A percentile compares a stretch with the other conserved stretches of the same genome.
phyloP scores from a whole-genome alignment of 2,797 vertebrate genomes.

The Choloepus didactylus region DNA sequence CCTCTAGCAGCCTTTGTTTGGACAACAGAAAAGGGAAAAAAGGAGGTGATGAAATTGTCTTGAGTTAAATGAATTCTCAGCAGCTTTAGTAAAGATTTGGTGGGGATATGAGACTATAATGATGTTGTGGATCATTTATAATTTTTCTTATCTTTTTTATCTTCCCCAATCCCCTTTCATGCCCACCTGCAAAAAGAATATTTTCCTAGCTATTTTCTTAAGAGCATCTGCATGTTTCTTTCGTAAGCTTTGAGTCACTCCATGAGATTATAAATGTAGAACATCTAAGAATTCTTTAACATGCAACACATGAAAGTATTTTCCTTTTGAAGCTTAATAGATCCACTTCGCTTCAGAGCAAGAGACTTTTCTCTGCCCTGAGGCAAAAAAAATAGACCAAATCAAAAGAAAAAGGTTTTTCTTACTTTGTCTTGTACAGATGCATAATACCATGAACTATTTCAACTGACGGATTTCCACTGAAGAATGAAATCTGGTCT shows the following conservation, averaged over 20 bases:
- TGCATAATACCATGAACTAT: slow-evolving; percentile 99
- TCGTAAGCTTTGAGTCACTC: slow-evolving; percentile 12
- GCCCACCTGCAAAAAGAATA: slow-evolving; percentile 2
- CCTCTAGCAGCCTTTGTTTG: slow-evolving; percentile 4
- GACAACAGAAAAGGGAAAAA: slow-evolving; percentile 21
- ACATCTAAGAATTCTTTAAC: slow-evolving; percentile 52
- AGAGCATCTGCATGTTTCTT: not conserved
- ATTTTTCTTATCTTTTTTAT: slow-evolving; percentile 44
- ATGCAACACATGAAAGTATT: not conserved
- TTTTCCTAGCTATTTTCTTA: slow-evolving; percentile 22
- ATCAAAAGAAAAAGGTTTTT: slow-evolving; percentile 39
- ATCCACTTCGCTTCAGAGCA: slow-evolving; percentile 62
- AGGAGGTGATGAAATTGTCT: not conserved
- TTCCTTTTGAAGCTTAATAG: not conserved
- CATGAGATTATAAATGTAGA: slow-evolving; percentile 19
- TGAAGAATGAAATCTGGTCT: slow-evolving; percentile 99
- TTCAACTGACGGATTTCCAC: slow-evolving; percentile 97
- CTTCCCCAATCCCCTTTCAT: not conserved
- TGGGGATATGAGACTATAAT: not conserved
- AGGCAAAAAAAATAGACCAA: slow-evolving; percentile 53
- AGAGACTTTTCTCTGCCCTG: slow-evolving; percentile 46
- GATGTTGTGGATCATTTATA: not conserved
- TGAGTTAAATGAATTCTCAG: not conserved
- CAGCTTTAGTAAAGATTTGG: not conserved
- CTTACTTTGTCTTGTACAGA: slow-evolving; percentile 99